phyloP scores from a whole-genome alignment of 1,140 invertebrate genomes.

The Philotrypesis tridentata region DNA sequence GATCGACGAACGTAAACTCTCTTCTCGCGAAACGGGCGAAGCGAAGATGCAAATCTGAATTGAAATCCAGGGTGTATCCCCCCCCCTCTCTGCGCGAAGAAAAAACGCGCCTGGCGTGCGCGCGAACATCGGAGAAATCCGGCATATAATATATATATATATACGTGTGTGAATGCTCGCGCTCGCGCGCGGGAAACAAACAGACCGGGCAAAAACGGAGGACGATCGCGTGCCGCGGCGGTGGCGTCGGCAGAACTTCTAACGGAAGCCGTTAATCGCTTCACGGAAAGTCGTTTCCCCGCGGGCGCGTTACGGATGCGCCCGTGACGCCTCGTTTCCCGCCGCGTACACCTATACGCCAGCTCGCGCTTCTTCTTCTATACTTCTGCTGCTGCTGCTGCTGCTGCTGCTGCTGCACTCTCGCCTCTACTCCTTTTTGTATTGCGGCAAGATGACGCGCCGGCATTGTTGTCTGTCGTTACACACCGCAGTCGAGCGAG shows the following conservation, averaged over 20 bases:
- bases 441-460: too few relatives aligned
- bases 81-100: too few relatives aligned
- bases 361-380: neutral
- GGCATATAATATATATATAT: too few relatives aligned
- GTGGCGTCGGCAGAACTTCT: constrained; percentile 43
- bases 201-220: neutral
- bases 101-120: too few relatives aligned
- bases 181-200: neutral
- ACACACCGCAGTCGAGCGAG: too few relatives aligned
- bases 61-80: neutral
- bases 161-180: too few relatives aligned
- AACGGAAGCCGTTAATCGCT: constrained; percentile 62
- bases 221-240: constrained; percentile 49
- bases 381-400: neutral
- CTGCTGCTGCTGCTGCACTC: neutral
- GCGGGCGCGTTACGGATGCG: constrained; percentile 35
- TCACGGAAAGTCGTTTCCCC: constrained; percentile 61
- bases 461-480: too few relatives aligned
- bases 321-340: constrained; percentile 37
- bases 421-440: neutral
- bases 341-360: neutral
- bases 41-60: neutral
- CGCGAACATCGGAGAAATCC: neutral
- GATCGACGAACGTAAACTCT: neutral
- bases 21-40: neutral